These are phyloP conservation scores for Babyrousa celebensis DNA, from an alignment of 2,797 vertebrate genomes.

Conservation along the genomic window DNA sequence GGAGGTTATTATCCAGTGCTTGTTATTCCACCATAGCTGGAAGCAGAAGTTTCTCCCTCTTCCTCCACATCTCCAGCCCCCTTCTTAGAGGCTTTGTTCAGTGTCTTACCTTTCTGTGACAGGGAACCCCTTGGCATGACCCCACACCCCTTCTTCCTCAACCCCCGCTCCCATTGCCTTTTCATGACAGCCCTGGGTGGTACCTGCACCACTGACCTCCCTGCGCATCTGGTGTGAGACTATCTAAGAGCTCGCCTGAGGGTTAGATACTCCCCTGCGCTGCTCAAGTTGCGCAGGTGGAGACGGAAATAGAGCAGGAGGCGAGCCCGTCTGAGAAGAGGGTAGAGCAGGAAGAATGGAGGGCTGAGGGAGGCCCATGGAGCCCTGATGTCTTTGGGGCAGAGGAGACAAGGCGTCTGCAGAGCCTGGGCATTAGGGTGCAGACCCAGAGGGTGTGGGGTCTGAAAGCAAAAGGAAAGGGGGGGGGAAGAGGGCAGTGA, in stretches of 20 bases:
- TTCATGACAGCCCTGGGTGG: too few species aligned
- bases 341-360: rapidly evolving
- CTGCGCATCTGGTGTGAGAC: rapidly evolving
- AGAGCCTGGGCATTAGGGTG: background rate
- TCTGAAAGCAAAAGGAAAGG: background rate
- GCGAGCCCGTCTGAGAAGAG: background rate
- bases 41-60: background rate
- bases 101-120: background rate
- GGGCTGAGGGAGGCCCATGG: background rate
- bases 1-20: background rate
- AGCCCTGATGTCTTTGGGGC: background rate
- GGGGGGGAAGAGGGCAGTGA: background rate
- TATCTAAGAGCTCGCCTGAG: background rate
- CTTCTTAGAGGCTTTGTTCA: background rate
- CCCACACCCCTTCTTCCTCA: background rate
- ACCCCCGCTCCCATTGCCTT: rapidly evolving
- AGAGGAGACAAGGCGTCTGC: background rate
- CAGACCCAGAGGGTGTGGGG: background rate
- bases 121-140: background rate
- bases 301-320: background rate
- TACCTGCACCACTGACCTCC: rapidly evolving
- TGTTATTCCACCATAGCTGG: background rate
- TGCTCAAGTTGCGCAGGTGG: too few species aligned
- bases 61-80: rapidly evolving
- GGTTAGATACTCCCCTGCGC: background rate